Evolutionary conservation across 2,888 invertebrate species (phyloP), one percentile per base, ranked within the genome.

Genomic region (Drosophila seclusa): DNA sequence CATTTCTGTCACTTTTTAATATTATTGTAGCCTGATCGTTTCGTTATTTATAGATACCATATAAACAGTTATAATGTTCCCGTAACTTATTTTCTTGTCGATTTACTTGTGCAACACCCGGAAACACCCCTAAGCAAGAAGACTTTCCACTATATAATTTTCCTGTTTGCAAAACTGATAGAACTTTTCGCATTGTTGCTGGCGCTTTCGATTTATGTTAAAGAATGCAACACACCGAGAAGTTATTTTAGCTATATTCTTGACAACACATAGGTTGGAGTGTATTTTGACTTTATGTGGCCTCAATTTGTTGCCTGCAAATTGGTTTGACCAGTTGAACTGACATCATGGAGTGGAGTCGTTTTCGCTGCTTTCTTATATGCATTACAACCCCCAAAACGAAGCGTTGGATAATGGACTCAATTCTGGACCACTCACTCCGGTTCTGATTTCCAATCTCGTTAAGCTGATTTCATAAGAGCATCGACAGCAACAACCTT

Each of bases 401-500:
- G 32, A 34, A 45, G 61, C 36, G 60, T 48, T 55, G 77, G 62
- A 71, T 78, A 76, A 68, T 78, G 72, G 55, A 63, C 66, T 31
- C 50, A 34, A n/a, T 59, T 61, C 16, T 66, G 58, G 50, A 59
- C 34, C 50, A 58, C 50, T 61, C 55, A 31, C 55, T 49, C 54
- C 49, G 53, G 50, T 73, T 82, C 76, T 82, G 84, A 89, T 85
- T 85, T 89, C 73, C 88, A 85, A 85, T 85, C 90, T 85, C 73
- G 84, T 85, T 85, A 85, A 89, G 84, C 84, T 85, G 90, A 89
- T 89, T 85, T 85, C 90, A 85, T 85, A 85, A 85, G 73, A 79
- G 84, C 82, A 73, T 68, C 69, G 73, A 79, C 69, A 68, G 67
- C 64, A 60, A 49, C 27, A 55, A 42, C 57, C 32, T 57, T 31